These are phyloP conservation scores for Tenthredo scrophulariae DNA, from an alignment of 2,888 invertebrate species.

Conservation along the genomic window DNA sequence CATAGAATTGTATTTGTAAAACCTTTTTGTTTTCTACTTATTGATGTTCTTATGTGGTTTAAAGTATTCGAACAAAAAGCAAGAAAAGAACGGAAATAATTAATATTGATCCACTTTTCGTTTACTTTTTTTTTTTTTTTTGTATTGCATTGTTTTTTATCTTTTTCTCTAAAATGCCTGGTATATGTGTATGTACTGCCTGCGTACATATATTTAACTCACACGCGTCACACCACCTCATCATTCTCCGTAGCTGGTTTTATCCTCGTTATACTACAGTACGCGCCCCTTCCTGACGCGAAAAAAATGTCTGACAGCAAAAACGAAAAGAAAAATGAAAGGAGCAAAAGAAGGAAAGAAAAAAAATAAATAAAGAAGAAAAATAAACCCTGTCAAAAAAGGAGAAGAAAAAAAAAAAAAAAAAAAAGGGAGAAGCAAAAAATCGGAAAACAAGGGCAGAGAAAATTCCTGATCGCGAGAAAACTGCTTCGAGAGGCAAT, in stretches of 20 bases:
- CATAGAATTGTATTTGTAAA: neutral
- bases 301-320: neutral
- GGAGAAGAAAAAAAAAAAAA: neutral
- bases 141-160: neutral
- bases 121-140: neutral
- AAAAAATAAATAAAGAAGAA: neutral
- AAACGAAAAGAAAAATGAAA: neutral
- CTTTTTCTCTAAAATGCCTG: neutral
- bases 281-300: neutral
- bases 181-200: neutral
- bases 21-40: neutral
- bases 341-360: neutral
- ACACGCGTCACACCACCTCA: neutral
- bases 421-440: neutral
- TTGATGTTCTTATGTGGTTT: neutral
- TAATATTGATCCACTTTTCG: neutral
- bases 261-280: neutral
- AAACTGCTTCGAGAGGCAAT: constrained; percentile 7
- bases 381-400: neutral
- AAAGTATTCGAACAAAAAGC: neutral
- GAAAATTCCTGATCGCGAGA: neutral
- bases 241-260: neutral
- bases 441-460: neutral
- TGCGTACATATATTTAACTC: neutral
- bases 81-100: neutral